These are phyloP conservation scores for Poeciliopsis occidentalis DNA, from an alignment of 2,113 vertebrate genomes.

Conservation along the genomic window DNA sequence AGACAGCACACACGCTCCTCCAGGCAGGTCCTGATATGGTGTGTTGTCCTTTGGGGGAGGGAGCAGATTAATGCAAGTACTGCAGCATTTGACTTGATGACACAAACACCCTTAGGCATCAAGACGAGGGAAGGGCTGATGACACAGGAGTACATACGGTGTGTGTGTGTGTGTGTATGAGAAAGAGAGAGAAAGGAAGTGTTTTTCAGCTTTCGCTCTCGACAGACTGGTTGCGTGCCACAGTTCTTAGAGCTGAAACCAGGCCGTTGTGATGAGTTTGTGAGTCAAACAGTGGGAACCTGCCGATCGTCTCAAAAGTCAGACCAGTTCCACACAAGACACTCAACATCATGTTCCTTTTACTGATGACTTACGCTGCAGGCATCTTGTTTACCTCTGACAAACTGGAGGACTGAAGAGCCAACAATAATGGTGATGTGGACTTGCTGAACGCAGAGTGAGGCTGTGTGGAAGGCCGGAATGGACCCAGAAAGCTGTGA, in stretches of 20 bases:
- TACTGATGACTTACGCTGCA: constrained; percentile 20
- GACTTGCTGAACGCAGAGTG: neutral
- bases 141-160: neutral
- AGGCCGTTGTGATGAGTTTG: constrained; percentile 38
- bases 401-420: neutral
- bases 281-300: constrained; percentile 63
- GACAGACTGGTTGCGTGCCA: constrained; percentile 54
- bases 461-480: constrained; percentile 1
- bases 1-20: no score
- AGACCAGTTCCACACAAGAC: constrained; percentile 30
- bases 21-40: constrained; percentile 4
- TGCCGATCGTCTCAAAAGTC: constrained; percentile 29
- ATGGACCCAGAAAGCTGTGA: neutral
- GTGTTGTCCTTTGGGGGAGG: neutral
- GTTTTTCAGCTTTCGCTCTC: constrained; percentile 1
- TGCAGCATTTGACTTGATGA: constrained; percentile 21
- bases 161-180: constrained; percentile 5
- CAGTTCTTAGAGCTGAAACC: constrained; percentile 6
- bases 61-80: constrained; percentile 17
- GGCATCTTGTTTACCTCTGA: neutral
- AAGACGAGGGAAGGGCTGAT: neutral
- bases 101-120: constrained; percentile 26
- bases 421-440: constrained; percentile 6
- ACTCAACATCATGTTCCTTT: neutral
- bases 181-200: neutral